Base-by-base conservation (phyloP, 2,797 vertebrate species). In the Hypotaenidia philippensis region DNA sequence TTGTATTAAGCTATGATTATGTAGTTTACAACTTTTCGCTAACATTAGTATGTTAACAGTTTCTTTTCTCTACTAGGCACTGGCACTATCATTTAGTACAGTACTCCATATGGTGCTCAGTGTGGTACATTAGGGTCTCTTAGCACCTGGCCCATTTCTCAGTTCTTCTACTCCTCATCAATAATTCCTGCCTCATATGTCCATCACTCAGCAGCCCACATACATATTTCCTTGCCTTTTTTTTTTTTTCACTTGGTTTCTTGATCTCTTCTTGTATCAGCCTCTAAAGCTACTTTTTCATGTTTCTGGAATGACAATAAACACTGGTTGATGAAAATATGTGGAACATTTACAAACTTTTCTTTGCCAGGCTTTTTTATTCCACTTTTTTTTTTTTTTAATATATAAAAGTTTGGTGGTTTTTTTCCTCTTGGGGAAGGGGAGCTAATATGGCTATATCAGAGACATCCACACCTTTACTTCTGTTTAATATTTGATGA, bases 141-240 rank as follows among this genome's bases (percentile, higher is more conserved):
- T 12, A 76, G 56, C 52, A 90, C 52, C 63, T 87, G 70, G 55
- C 18, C 38, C 13, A 50, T 77, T 91, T 93, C 93, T 94, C 83
- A 94, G 74, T 72, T 94, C 90, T 96, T 87, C 90, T 94, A 84
- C 61, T 90, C 34, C 20, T 91, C 72, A 90, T 78, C 85, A 91
- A 36, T 90, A 96, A 93, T 65, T 94, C 40, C 45, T 86, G 59
- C 38, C 65, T 91, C 57, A 25, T 32, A 53, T 21, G 52, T 56
- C 70, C 92, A 76, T 93, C 92, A 93, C 65, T 91, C 70, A 82
- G 40, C 36, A 88, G 38, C 77, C 86, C 60, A 66, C 55, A 29
- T 20, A 34, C 15, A 61, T 3, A 20, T 61, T 90, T 85, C 20
- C 32, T 76, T 36, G 4, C 0, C 5, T 26, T 50, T 38, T 38